Percentiles rank a stretch among this genome's conserved stretches.
phyloP scores from a whole-genome alignment of 2,113 vertebrate genomes.

The Paradisaea rubra region DNA sequence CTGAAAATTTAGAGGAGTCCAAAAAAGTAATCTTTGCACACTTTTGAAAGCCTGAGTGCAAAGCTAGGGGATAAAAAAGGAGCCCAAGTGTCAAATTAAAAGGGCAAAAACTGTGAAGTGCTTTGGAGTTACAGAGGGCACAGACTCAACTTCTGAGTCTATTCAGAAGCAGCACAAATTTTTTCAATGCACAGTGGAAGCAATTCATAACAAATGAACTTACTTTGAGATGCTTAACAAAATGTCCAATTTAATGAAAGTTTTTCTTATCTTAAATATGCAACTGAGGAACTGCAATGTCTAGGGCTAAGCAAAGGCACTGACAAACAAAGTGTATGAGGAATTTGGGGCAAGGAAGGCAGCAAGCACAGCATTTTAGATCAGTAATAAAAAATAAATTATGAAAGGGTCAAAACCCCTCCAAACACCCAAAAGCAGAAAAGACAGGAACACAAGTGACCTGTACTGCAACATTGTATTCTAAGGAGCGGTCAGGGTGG shows the following conservation, averaged over 20 bases:
- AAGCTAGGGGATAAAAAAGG: neutral
- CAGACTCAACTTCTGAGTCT: neutral
- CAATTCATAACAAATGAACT: neutral
- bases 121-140: neutral
- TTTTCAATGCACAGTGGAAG: neutral
- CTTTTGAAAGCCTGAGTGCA: neutral
- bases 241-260: neutral
- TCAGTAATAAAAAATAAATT: neutral
- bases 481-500: neutral
- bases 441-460: neutral
- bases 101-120: neutral
- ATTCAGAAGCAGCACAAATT: neutral
- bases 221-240: neutral
- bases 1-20: neutral
- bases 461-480: neutral
- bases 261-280: neutral
- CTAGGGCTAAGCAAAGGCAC: neutral
- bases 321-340: neutral
- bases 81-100: neutral
- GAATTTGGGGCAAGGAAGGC: neutral
- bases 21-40: neutral
- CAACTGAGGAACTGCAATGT: neutral
- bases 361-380: neutral
- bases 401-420: rapidly evolving
- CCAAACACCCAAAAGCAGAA: neutral